Base-by-base conservation (phyloP, 2,888 invertebrate genomes). In the Melanostoma scalare region DNA sequence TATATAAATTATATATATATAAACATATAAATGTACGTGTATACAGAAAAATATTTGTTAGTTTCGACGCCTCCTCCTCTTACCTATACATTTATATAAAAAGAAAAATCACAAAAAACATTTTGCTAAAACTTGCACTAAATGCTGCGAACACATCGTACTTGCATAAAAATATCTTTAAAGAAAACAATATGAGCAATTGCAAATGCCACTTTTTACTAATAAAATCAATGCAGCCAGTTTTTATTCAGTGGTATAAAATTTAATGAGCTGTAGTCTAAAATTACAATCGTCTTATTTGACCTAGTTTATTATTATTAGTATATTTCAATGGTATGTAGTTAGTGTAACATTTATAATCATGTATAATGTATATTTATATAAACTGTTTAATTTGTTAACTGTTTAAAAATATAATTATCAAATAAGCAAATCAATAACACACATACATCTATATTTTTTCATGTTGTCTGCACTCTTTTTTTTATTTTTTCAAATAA, bases 401-500 rank as follows among this genome's bases (percentile, higher is more conserved):
- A 81, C 42, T 81, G 72, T 81, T 80, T 69, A 61, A 77, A 48
- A 77, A 20, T 20, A 20, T 20, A 61, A 82, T 50, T 72, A 55
- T 77, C 38, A 20, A 33, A 63, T 42, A 63, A 67, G 53, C 6
- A 31, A 58, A 48, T 33, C 9, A 46, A 50, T 30, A 36, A 48
- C 38, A 44, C 53, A 58, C 52, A 56, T 48, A 55, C 33, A 72
- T 71, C 50, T 33, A 61, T 46, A 56, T 42, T 58, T 77, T 77
- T 78, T 82, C 82, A 82, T 82, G 82, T 82, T 82, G 82, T 78
- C 82, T 82, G 56, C 50, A 72, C 77, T 77, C 52, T 79, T 53
- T 31, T 31, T 55, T 52, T 44, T 60, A 33, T 73, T 50, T 63
- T 74, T 74, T 55, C 58, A 72, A 72, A 73, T 77, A 81, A 77